These are phyloP conservation scores for Plecturocebus donacophilus DNA, from an alignment of 2,113 vertebrate species.

Conservation along the genomic window DNA sequence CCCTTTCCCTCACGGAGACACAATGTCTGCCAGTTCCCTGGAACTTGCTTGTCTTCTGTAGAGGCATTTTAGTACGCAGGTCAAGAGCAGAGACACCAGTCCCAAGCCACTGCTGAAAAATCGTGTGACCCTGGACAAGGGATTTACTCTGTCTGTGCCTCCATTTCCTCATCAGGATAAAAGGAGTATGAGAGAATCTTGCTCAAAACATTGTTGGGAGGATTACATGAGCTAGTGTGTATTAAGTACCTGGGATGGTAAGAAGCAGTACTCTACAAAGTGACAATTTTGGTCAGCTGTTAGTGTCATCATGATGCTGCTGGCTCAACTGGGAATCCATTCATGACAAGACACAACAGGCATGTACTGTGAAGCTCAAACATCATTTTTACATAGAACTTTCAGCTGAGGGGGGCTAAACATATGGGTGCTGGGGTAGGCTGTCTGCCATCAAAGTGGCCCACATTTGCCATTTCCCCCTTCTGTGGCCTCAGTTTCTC, in stretches of 20 bases:
- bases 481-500: neutral
- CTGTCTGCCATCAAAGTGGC: neutral
- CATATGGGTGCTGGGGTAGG: neutral
- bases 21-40: neutral
- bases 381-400: accelerated
- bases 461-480: neutral
- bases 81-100: neutral
- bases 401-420: neutral
- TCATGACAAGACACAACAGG: too few species aligned
- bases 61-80: neutral
- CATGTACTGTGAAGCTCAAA: too few species aligned
- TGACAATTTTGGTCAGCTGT: neutral
- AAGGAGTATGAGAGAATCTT: neutral
- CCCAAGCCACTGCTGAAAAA: neutral
- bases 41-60: neutral
- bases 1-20: too few species aligned
- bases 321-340: too few species aligned
- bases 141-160: neutral
- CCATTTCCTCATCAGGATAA: neutral
- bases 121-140: neutral
- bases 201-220: neutral
- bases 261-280: neutral
- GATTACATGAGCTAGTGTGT: too few species aligned
- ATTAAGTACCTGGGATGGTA: neutral
- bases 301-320: accelerated